Percentiles rank a stretch among this genome's conserved stretches.
Conservation (phyloP, 2,113 vertebrate genomes). For the Cacatua alba region DNA sequence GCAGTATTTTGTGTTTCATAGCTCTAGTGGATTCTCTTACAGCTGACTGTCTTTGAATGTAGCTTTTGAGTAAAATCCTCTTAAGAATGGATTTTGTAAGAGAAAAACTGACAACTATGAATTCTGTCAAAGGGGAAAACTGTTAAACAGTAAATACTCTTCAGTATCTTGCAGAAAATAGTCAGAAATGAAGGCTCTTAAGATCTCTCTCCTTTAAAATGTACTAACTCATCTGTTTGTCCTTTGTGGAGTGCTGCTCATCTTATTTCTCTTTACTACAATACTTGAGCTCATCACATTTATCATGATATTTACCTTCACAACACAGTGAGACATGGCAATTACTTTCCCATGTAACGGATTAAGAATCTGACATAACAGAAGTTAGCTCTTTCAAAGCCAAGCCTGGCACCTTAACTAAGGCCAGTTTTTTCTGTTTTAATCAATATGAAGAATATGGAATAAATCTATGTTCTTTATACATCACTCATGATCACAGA, state of each 20-base stretch:
- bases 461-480: background rate
- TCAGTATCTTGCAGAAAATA: background rate
- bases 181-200: background rate
- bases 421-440: background rate
- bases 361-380: background rate
- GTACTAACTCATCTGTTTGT: background rate
- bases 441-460: background rate
- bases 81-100: background rate
- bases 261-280: background rate
- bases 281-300: background rate
- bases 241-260: background rate
- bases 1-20: background rate
- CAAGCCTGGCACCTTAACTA: background rate
- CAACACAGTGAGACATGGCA: background rate
- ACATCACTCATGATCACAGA: background rate
- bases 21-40: background rate
- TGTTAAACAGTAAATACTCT: background rate
- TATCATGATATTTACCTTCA: background rate
- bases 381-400: background rate
- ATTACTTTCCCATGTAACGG: background rate
- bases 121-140: background rate
- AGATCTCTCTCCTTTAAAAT: background rate
- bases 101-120: background rate
- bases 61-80: background rate
- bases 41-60: background rate